Evolutionary conservation across 2,888 invertebrate species (phyloP).

Genomic region (Epinotia bilunana): DNA sequence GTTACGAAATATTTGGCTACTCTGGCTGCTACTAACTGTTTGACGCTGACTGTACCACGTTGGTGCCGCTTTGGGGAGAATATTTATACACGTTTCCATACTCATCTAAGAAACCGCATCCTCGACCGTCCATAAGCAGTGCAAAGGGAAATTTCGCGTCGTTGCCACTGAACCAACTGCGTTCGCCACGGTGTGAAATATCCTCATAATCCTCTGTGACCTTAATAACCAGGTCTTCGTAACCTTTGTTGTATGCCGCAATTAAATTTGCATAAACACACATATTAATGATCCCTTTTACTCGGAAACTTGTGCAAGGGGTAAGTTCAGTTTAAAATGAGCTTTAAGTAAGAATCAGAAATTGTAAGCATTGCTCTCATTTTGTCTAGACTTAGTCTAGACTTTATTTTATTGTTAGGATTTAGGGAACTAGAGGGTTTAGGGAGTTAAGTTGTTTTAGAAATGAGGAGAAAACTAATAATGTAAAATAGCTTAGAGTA

Average conservation of each 20-base stretch:
- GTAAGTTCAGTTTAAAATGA: not conserved
- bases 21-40: too few relatives aligned
- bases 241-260: constrained; percentile 42
- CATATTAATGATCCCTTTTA: constrained; percentile 36
- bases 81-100: too few relatives aligned
- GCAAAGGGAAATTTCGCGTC: too few relatives aligned
- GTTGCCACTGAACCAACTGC: not conserved
- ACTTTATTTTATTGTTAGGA: constrained; percentile 11
- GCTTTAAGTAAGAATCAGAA: not conserved
- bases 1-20: too few relatives aligned
- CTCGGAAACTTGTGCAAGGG: constrained; percentile 2
- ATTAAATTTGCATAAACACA: constrained; percentile 45
- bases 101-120: too few relatives aligned
- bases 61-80: too few relatives aligned
- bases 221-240: constrained; percentile 39
- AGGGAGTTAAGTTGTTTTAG: not conserved
- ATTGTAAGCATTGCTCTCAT: not conserved
- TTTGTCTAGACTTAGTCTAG: constrained; percentile 11
- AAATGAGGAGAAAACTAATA: not conserved
- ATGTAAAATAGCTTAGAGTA: not conserved
- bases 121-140: too few relatives aligned
- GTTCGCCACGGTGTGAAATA: constrained; percentile 28
- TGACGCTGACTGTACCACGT: too few relatives aligned
- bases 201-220: constrained; percentile 31
- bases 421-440: not conserved